These are phyloP conservation scores for Argopecten irradians DNA, from an alignment of 1,140 invertebrate genomes.

Conservation along the genomic window DNA sequence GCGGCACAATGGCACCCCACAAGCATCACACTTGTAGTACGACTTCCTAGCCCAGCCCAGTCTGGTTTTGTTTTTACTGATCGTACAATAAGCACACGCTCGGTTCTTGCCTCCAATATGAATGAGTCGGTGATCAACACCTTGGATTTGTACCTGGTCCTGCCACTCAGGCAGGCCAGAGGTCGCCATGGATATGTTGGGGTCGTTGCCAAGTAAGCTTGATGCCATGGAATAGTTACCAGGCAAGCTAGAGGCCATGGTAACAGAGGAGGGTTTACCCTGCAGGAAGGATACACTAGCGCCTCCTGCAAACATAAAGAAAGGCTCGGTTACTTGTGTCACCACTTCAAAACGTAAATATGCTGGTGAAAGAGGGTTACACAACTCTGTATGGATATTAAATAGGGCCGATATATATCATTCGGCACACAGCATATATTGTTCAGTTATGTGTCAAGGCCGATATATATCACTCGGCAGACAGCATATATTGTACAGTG, in stretches of 20 bases:
- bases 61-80: slow-evolving; percentile 31
- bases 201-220: background rate
- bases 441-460: no score
- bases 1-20: slow-evolving; percentile 40
- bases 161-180: background rate
- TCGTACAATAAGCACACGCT: slow-evolving; percentile 32
- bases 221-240: background rate
- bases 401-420: no score
- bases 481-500: background rate
- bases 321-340: slow-evolving; percentile 29
- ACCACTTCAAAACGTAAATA: background rate
- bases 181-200: background rate
- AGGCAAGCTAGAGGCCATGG: slow-evolving; percentile 17
- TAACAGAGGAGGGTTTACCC: slow-evolving; percentile 13
- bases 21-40: slow-evolving; percentile 44
- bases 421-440: background rate
- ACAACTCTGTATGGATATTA: background rate
- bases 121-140: background rate
- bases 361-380: background rate
- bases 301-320: slow-evolving; percentile 26
- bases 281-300: background rate
- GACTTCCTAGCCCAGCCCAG: slow-evolving; percentile 27
- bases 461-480: background rate
- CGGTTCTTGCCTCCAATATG: slow-evolving; percentile 1
- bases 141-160: background rate